Conservation (phyloP, 2,888 invertebrate species). For the Dryococelus australis region DNA sequence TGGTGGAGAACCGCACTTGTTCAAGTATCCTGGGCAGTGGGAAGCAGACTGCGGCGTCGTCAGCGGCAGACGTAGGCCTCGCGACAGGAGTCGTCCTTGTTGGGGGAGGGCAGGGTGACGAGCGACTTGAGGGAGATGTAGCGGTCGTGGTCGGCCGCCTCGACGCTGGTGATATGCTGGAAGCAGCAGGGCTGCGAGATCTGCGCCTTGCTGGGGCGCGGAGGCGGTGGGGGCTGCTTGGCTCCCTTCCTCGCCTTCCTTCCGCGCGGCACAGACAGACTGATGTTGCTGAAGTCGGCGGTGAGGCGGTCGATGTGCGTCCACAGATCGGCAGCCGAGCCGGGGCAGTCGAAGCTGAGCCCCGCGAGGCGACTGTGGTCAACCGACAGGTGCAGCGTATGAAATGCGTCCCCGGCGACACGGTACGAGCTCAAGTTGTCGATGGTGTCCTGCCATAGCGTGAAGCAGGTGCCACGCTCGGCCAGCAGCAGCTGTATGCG, state of each 20-base stretch:
- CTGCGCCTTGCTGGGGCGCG: slow-evolving; percentile 77
- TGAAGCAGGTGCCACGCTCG: slow-evolving; percentile 82
- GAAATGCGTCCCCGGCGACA: slow-evolving; percentile 75
- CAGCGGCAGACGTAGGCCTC: neutral
- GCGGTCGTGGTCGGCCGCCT: slow-evolving; percentile 69
- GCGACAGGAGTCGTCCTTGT: slow-evolving; percentile 8
- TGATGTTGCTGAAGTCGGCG: slow-evolving; percentile 80
- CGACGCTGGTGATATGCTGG: slow-evolving; percentile 81
- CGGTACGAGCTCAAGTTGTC: slow-evolving; percentile 78
- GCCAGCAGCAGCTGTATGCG: slow-evolving; percentile 75
- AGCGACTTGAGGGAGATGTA: slow-evolving; percentile 74
- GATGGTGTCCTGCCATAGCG: slow-evolving; percentile 81
- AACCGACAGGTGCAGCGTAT: slow-evolving; percentile 80
- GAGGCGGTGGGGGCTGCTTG: slow-evolving; percentile 64
- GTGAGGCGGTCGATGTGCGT: slow-evolving; percentile 73
- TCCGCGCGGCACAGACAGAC: slow-evolving; percentile 69
- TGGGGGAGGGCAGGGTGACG: slow-evolving; percentile 53
- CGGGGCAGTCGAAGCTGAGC: slow-evolving; percentile 78
- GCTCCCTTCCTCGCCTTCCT: slow-evolving; percentile 62
- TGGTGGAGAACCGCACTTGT: no score
- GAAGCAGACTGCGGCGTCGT: neutral
- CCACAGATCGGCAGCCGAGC: slow-evolving; percentile 76
- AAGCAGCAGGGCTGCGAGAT: slow-evolving; percentile 87
- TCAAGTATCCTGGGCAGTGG: neutral
- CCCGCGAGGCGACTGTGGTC: slow-evolving; percentile 81